Conservation (phyloP, 1,140 invertebrate genomes). For the Magallana angulata region DNA sequence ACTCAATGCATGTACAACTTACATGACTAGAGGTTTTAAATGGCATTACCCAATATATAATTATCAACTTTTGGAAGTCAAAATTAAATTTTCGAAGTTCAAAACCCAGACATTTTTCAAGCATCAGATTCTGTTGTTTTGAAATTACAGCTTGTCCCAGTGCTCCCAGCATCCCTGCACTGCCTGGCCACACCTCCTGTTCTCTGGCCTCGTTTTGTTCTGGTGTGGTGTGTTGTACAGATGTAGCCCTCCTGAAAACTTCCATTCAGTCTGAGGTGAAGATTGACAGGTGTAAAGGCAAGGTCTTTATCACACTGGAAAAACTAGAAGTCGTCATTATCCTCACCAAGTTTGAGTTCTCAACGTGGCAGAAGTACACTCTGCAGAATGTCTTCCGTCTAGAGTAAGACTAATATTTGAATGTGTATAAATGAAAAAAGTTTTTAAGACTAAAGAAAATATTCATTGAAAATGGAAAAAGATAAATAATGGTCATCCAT, state of each 20-base stretch:
- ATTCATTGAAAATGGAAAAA: too few relatives aligned
- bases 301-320: slow-evolving; percentile 51
- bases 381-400: slow-evolving; percentile 43
- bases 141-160: neutral
- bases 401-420: slow-evolving; percentile 1
- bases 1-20: neutral
- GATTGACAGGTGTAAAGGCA: slow-evolving; percentile 54
- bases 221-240: slow-evolving; percentile 43
- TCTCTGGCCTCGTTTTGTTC: slow-evolving; percentile 40
- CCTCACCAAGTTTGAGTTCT: slow-evolving; percentile 32
- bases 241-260: slow-evolving; percentile 48
- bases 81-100: too few relatives aligned
- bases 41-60: too few relatives aligned
- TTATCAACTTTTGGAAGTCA: too few relatives aligned
- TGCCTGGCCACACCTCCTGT: slow-evolving; percentile 46
- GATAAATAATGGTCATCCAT: too few relatives aligned
- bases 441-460: too few relatives aligned
- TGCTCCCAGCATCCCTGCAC: slow-evolving; percentile 28
- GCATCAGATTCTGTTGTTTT: neutral
- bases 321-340: slow-evolving; percentile 13
- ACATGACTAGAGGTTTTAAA: neutral
- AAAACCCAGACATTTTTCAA: too few relatives aligned
- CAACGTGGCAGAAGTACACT: slow-evolving; percentile 8
- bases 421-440: neutral
- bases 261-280: slow-evolving; percentile 40